These are phyloP conservation scores for Patella caerulea DNA, from an alignment of 2,888 invertebrate species.

Conservation along the genomic window DNA sequence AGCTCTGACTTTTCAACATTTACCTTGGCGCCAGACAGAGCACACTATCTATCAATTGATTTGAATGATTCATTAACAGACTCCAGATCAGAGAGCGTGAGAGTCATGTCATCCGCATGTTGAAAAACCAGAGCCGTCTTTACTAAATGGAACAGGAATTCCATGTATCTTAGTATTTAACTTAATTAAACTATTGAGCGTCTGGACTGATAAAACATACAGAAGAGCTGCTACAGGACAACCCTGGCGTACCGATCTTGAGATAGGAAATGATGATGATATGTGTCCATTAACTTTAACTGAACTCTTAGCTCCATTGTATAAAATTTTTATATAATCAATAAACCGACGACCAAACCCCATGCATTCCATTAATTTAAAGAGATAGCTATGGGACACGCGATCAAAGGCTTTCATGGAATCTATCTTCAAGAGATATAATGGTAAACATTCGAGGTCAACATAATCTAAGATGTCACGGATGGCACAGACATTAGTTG, in stretches of 20 bases:
- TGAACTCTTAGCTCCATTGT: slow-evolving; percentile 35
- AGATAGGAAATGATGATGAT: slow-evolving; percentile 22
- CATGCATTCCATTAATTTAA: slow-evolving; percentile 35
- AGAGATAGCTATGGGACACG: slow-evolving; percentile 40
- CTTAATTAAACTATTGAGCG: neutral
- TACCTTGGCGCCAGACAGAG: no score
- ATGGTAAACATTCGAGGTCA: slow-evolving; percentile 35
- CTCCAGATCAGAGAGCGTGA: neutral
- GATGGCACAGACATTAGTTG: slow-evolving; percentile 42
- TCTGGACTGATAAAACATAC: neutral
- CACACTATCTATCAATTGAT: no score
- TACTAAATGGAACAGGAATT: neutral
- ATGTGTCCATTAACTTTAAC: slow-evolving; percentile 41
- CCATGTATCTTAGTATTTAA: neutral
- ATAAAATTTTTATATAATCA: slow-evolving; percentile 41
- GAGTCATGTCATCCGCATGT: neutral
- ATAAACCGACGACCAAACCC: slow-evolving; percentile 41
- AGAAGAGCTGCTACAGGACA: neutral
- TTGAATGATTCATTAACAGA: no score
- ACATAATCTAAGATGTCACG: slow-evolving; percentile 40
- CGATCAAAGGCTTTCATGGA: slow-evolving; percentile 49
- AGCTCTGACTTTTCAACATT: no score
- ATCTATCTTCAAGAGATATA: slow-evolving; percentile 40
- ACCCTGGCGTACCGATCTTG: neutral
- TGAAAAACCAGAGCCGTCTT: neutral